Percentiles rank a stretch among this genome's conserved stretches.
These are phyloP conservation scores for Haliaeetus leucogaster DNA, from an alignment of 2,113 vertebrate species.

Conservation along the genomic window DNA sequence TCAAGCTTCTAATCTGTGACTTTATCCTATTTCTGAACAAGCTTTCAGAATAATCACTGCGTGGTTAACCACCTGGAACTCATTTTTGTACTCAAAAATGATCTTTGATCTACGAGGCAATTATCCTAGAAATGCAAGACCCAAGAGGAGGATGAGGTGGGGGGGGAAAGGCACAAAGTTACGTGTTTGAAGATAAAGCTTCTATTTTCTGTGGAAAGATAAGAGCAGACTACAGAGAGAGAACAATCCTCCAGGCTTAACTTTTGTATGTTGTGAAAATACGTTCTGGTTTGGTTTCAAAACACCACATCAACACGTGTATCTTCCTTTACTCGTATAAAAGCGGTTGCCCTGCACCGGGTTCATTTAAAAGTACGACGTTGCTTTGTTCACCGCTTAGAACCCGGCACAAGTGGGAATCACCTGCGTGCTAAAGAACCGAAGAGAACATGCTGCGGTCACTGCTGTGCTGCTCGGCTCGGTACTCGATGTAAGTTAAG, in stretches of 20 bases:
- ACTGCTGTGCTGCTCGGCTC: background rate
- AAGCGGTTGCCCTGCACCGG: no score
- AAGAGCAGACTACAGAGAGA: accelerated
- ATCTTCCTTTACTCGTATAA: background rate
- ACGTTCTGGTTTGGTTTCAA: no score
- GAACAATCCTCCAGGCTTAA: accelerated
- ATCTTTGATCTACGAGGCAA: background rate
- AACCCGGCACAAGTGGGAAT: background rate
- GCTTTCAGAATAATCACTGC: background rate
- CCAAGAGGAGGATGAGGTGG: background rate
- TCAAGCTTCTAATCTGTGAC: background rate
- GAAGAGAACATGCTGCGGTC: accelerated
- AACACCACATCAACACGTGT: accelerated
- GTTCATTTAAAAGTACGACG: accelerated
- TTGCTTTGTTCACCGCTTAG: accelerated
- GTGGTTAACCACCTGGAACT: background rate
- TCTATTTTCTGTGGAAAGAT: background rate
- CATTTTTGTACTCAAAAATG: conserved; percentile 9
- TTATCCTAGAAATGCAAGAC: background rate
- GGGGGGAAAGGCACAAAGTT: background rate
- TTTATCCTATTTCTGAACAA: background rate
- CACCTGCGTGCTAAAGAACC: background rate
- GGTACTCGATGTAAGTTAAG: background rate
- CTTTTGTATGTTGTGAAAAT: background rate
- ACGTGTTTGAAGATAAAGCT: background rate